Percentiles rank a stretch among this genome's conserved stretches.
phyloP scores from a whole-genome alignment of 2,797 vertebrate genomes.

The Champsocephalus gunnari region DNA sequence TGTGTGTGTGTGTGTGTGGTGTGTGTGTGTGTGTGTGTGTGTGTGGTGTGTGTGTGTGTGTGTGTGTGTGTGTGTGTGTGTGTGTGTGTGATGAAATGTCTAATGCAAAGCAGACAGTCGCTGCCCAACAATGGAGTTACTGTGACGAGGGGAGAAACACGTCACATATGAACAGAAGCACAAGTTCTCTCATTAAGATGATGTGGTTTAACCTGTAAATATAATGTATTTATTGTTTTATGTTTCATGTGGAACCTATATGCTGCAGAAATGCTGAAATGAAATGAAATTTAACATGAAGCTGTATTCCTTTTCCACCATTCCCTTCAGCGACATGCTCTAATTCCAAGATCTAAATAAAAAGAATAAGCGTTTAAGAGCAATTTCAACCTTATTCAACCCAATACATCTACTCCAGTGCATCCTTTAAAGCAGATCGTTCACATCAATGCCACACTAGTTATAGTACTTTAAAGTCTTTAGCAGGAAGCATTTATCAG shows the following conservation, averaged over 20 bases:
- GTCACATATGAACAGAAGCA: conserved; percentile 6
- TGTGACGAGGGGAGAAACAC: conserved; percentile 42
- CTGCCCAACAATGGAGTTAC: conserved; percentile 42
- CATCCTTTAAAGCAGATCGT: not conserved
- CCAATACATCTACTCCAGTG: not conserved
- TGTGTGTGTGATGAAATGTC: conserved; percentile 56
- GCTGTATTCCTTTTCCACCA: not conserved
- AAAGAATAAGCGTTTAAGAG: not conserved
- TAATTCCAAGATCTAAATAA: conserved; percentile 1
- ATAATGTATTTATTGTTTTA: too few relatives aligned
- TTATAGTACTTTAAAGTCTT: conserved; percentile 44
- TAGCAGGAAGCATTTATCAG: conserved; percentile 53
- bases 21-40: conserved; percentile 25
- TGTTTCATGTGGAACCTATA: too few relatives aligned
- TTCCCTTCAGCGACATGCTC: conserved; percentile 15
- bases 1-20: not conserved
- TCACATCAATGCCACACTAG: not conserved
- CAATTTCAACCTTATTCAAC: not conserved
- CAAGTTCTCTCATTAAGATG: conserved; percentile 24
- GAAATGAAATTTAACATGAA: not conserved
- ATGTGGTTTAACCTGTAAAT: not conserved
- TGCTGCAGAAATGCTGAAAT: too few relatives aligned
- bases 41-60: conserved; percentile 30
- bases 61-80: conserved; percentile 22
- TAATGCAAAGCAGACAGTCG: conserved; percentile 37